These are phyloP conservation scores for Paralichthys olivaceus DNA, from an alignment of 2,113 vertebrate genomes.

Conservation along the genomic window DNA sequence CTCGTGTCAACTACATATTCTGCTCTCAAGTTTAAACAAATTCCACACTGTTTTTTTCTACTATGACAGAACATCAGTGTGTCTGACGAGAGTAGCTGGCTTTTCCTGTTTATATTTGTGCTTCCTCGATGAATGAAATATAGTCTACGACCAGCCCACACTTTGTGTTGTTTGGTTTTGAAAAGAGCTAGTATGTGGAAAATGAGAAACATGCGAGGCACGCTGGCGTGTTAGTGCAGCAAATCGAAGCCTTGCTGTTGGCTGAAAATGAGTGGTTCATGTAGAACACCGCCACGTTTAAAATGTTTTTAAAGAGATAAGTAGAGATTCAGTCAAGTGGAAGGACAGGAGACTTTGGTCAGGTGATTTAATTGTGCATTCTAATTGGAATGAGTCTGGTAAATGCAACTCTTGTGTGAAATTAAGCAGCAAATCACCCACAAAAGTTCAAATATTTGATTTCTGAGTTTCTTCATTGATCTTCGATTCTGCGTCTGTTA, in stretches of 20 bases:
- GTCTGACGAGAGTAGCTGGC: conserved; percentile 40
- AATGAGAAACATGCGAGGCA: conserved; percentile 31
- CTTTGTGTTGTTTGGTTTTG: conserved; percentile 15
- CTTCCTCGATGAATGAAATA: not conserved
- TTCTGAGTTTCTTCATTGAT: not conserved
- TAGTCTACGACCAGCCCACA: accelerated
- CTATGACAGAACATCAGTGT: not conserved
- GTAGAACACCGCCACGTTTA: not conserved
- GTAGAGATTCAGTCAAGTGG: too few species aligned
- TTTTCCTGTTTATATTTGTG: conserved; percentile 35
- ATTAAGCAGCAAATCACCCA: not conserved
- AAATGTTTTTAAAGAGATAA: not conserved
- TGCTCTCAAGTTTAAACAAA: not conserved
- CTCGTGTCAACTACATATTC: not conserved
- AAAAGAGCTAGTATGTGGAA: conserved; percentile 24
- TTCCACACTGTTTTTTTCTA: not conserved
- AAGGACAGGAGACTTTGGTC: too few species aligned
- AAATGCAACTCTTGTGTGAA: too few species aligned
- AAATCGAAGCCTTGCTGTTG: not conserved
- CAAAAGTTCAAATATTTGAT: not conserved
- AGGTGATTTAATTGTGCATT: too few species aligned
- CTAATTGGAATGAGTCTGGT: not conserved
- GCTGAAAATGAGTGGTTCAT: accelerated
- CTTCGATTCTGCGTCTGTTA: not conserved
- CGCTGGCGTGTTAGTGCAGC: conserved; percentile 4